Conservation (phyloP, 2,113 vertebrate genomes). For the Morone saxatilis region DNA sequence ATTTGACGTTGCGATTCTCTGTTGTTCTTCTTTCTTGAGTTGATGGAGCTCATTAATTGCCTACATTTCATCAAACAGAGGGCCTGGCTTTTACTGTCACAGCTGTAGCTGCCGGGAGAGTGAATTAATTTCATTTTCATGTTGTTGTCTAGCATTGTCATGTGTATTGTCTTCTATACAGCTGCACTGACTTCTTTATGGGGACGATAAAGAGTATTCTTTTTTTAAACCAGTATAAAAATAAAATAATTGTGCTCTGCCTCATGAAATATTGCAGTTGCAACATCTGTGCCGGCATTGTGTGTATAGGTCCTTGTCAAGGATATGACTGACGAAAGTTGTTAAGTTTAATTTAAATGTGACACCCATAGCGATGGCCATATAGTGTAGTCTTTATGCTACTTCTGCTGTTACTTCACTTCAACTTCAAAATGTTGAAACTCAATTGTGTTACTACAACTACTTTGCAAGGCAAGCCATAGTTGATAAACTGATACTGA, state of each 20-base stretch:
- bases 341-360: neutral
- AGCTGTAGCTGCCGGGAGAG: constrained; percentile 43
- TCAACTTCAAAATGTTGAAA: neutral
- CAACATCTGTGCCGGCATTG: neutral
- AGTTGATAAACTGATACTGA: neutral
- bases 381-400: neutral
- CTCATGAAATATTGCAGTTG: neutral
- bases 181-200: constrained; percentile 21
- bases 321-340: neutral
- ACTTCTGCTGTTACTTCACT: neutral
- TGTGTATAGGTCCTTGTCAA: neutral
- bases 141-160: constrained; percentile 42
- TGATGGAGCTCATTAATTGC: constrained; percentile 61
- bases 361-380: neutral
- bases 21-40: constrained; percentile 51
- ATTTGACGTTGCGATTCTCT: constrained; percentile 49
- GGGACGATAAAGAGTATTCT: constrained; percentile 12
- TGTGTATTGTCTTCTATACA: constrained; percentile 34
- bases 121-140: constrained; percentile 44
- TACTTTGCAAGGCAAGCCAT: neutral
- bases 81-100: constrained; percentile 45
- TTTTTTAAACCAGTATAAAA: constrained; percentile 27
- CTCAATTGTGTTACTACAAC: no score
- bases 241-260: constrained; percentile 6
- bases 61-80: constrained; percentile 52